Evolutionary conservation across 2,113 vertebrate genomes (phyloP), one percentile per base, ranked within the genome.

Genomic region (Willisornis vidua): DNA sequence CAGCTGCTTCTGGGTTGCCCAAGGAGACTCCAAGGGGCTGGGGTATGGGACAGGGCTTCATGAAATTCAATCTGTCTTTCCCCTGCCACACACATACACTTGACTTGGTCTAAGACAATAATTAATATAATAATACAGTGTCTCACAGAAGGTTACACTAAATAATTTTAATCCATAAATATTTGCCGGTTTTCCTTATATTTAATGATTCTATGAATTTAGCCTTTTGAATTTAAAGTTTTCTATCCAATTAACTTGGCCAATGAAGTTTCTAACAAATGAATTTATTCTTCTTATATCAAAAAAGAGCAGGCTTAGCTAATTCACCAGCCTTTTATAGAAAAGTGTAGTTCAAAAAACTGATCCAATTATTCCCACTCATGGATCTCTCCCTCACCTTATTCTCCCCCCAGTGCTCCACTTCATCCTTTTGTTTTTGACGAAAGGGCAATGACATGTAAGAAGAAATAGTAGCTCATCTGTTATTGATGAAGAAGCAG

Each of bases 401-500:
- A 75, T 81, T 57, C 33, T 81, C 19, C 55, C 61, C 19, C 1
- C 52, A 67, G 45, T 77, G 33, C 35, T 91, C 49, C 22, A 52
- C 61, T 94, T 93, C 93, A 73, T 89, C 58, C 52, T 89, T 95
- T 85, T 90, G 58, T 91, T 96, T 96, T 93, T 92, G 90, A 91
- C 82, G 73, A 95, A 91, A 89, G 87, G 84, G 87, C 86, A 96
- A 88, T 94, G 82, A 88, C 94, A 90, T 94, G 68, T 89, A 93
- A 91, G 93, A 92, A 95, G 93, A 97, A 96, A 95, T 90, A 93
- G 94, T 96, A 94, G 72, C 85, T 97, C 95, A 97, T 97, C 89
- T 82, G 93, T 97, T 97, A 97, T 95, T 97, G 93, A 97, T 97
- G 95, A 96, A 86, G 89, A 81, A 95, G 89, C 80, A 86, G 59